Evolutionary conservation across 2,113 vertebrate genomes (phyloP).

Genomic region (Cinclus cinclus): DNA sequence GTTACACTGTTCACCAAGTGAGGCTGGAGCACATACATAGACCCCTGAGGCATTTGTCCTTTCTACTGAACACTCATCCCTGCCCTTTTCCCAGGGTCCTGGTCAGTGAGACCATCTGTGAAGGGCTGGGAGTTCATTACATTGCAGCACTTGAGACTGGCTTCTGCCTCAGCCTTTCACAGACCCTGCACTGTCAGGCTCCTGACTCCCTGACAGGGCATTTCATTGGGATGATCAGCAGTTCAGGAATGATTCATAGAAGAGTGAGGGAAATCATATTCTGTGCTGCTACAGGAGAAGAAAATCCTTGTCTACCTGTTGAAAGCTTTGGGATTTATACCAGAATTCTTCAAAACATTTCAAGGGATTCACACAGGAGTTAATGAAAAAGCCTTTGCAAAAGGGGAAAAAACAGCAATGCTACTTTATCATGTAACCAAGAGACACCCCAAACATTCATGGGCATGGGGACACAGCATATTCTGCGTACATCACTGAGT

Average conservation of each 20-base stretch:
- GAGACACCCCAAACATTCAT: background rate
- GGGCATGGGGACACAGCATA: background rate
- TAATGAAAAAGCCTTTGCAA: background rate
- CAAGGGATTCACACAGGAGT: background rate
- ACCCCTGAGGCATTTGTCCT: background rate
- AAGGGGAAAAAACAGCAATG: background rate
- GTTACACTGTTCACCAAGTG: background rate
- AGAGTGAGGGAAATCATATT: rapidly evolving
- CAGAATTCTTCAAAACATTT: background rate
- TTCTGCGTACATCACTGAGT: background rate
- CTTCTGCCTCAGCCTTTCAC: background rate
- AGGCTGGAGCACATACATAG: background rate
- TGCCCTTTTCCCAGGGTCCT: background rate
- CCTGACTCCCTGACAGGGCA: rapidly evolving
- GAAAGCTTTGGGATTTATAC: background rate
- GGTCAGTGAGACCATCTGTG: background rate
- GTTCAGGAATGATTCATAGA: background rate
- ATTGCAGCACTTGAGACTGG: background rate
- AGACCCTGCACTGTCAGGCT: background rate
- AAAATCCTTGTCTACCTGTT: background rate
- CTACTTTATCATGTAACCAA: background rate
- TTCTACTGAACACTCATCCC: background rate
- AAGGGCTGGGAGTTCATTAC: background rate
- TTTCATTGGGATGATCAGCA: background rate
- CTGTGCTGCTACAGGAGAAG: background rate